A percentile compares a stretch with the other conserved stretches of the same genome.
Evolutionary conservation across 2,113 vertebrate genomes (phyloP).

Genomic region (Paradoxurus hermaphroditus): DNA sequence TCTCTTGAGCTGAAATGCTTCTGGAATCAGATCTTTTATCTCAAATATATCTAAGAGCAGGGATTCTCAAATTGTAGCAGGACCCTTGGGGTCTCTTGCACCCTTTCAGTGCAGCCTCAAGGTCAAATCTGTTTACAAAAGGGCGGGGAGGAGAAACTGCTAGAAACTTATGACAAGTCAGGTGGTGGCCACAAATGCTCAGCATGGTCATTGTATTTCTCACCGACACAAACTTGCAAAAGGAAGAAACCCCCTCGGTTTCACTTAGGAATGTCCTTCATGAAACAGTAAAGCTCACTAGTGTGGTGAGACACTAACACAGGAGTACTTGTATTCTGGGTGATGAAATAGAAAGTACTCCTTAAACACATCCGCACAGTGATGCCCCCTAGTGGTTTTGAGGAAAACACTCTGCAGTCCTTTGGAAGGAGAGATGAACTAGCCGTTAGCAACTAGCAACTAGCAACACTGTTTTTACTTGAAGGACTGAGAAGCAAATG

Average conservation of each 20-base stretch:
- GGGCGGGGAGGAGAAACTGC: neutral
- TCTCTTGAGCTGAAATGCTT: neutral
- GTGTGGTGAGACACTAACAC: too few relatives aligned
- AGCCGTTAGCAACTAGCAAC: too few relatives aligned
- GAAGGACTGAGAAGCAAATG: neutral
- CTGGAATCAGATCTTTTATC: neutral
- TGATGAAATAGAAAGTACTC: neutral
- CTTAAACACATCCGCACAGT: neutral
- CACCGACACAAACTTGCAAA: neutral
- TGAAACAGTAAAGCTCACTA: neutral
- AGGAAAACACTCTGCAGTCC: neutral
- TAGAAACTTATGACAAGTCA: neutral
- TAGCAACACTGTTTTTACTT: neutral
- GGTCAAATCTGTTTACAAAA: neutral
- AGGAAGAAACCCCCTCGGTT: neutral
- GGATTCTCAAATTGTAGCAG: neutral
- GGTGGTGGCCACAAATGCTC: neutral
- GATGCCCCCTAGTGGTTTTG: neutral
- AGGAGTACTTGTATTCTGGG: accelerated
- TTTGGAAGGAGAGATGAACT: neutral
- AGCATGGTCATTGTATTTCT: neutral
- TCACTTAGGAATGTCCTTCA: neutral
- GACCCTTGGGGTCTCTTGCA: neutral
- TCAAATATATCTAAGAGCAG: neutral
- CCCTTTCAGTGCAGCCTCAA: neutral